Percentiles rank a stretch among this genome's conserved stretches.
phyloP scores from a whole-genome alignment of 2,797 vertebrate genomes.

The Cynopterus sphinx region DNA sequence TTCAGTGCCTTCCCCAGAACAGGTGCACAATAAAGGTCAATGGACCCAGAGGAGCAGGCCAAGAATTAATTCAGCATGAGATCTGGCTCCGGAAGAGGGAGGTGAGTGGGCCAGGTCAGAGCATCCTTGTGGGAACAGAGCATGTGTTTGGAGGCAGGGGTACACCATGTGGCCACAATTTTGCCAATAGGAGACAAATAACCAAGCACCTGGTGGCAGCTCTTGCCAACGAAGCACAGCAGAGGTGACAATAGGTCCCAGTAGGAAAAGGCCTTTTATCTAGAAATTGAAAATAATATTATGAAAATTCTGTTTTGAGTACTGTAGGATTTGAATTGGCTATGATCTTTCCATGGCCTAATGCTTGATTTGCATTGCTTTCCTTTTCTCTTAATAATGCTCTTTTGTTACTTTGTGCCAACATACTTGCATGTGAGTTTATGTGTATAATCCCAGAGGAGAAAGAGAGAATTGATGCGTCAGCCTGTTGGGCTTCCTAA shows the following conservation, averaged over 20 bases:
- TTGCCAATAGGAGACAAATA: slow-evolving; percentile 50
- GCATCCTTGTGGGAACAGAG: neutral
- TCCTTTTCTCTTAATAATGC: slow-evolving; percentile 7
- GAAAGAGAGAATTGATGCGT: neutral
- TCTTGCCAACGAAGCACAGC: slow-evolving; percentile 34
- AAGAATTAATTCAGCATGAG: slow-evolving; percentile 48
- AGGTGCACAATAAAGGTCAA: slow-evolving; percentile 67
- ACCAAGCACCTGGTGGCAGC: slow-evolving; percentile 53
- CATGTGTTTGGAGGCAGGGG: neutral
- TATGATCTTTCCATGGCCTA: neutral
- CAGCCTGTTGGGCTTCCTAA: neutral
- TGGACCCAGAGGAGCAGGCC: slow-evolving; percentile 43
- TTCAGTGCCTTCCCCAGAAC: slow-evolving; percentile 7
- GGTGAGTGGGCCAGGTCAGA: neutral
- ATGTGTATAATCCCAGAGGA: neutral
- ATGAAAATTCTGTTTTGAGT: slow-evolving; percentile 28
- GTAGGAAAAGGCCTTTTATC: slow-evolving; percentile 26
- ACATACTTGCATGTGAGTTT: neutral
- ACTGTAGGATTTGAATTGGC: neutral
- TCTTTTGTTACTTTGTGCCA: neutral
- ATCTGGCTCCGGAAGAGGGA: neutral
- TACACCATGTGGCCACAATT: neutral
- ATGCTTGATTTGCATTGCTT: neutral
- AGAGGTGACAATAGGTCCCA: slow-evolving; percentile 54
- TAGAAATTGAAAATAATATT: slow-evolving; percentile 61